Base-by-base conservation (phyloP, 2,888 invertebrate genomes). In the Archips crataeganus region DNA sequence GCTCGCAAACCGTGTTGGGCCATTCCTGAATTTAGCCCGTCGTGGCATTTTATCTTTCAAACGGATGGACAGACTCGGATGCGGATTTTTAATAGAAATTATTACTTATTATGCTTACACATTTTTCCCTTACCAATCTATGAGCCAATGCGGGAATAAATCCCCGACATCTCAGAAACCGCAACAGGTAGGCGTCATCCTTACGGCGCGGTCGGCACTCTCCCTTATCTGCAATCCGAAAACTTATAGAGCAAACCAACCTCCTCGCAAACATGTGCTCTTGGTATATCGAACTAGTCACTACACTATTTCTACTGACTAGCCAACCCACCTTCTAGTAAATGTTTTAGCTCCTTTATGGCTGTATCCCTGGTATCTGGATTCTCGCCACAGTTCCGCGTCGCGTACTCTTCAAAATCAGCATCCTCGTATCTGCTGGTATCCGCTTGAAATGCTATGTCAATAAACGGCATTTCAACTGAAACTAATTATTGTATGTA, bases 371-470 rank as follows among this genome's bases (percentile, higher is more conserved):
- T 89, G 57, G 90, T 92, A 66, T 85, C 84, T 2, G 89, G 89
- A 73, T 88, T 83, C 77, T 94, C 94, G 60, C 87, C 87, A 81
- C 94, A 94, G 82, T 91, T 88, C 77, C 79, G 84, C 75, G 83
- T 85, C 8, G 94, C 93, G 65, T 82, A 81, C 70, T 94, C 93
- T 68, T 90, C 91, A 64, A 93, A 94, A 66, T 94, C 94, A 0
- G 88, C 77, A 76, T 94, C 93, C 76, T 94, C 94, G 74, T 85
- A 93, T 3, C 94, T 82, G 79, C 91, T 93, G 23, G 93, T 77
- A 78, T 94, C 94, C 2, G 94, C 94, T 84, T 90, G 89, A 75
- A 89, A 92, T 3, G 92, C 93, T 69, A 94, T 92, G 70, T 94
- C 90, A 10, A 92, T 76, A 78, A 94, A 94, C 69, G 91, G 82